phyloP scores from a whole-genome alignment of 2,888 invertebrate species.

The Agrotis ipsilon region DNA sequence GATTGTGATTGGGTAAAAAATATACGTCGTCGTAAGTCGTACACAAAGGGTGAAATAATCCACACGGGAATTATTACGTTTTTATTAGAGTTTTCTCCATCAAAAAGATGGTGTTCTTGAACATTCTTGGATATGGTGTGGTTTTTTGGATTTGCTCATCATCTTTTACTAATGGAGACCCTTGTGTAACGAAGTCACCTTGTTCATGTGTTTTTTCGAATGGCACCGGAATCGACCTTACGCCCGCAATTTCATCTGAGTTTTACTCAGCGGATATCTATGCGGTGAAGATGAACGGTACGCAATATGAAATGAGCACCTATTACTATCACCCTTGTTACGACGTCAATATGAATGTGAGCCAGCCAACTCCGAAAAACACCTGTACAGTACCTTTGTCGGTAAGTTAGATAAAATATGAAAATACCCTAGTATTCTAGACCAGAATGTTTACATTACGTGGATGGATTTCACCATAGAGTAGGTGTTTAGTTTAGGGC shows the following conservation, averaged over 20 bases:
- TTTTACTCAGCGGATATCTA: conserved; percentile 78
- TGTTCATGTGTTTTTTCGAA: conserved; percentile 87
- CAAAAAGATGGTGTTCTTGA: conserved; percentile 68
- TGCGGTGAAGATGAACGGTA: conserved; percentile 64
- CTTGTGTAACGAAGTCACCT: conserved; percentile 80
- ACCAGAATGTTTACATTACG: neutral
- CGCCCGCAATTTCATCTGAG: conserved; percentile 73
- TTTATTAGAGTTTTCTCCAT: conserved; percentile 7
- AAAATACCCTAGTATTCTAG: neutral
- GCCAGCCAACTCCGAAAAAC: conserved; percentile 57
- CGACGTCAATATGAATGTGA: conserved; percentile 73
- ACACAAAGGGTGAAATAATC: conserved; percentile 47
- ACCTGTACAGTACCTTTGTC: conserved; percentile 75
- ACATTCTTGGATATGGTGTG: conserved; percentile 62
- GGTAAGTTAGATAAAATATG: conserved; percentile 70
- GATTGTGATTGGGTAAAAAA: conserved; percentile 46
- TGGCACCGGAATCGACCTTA: conserved; percentile 88
- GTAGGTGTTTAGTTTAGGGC: neutral
- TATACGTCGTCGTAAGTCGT: conserved; percentile 41
- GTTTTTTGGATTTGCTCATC: conserved; percentile 65
- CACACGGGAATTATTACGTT: conserved; percentile 25
- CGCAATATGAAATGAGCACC: conserved; percentile 75
- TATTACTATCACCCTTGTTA: conserved; percentile 86
- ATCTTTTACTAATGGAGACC: conserved; percentile 71
- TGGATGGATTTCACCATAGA: neutral